Evolutionary conservation across 2,113 vertebrate genomes (phyloP).

Genomic region (Castor canadensis): DNA sequence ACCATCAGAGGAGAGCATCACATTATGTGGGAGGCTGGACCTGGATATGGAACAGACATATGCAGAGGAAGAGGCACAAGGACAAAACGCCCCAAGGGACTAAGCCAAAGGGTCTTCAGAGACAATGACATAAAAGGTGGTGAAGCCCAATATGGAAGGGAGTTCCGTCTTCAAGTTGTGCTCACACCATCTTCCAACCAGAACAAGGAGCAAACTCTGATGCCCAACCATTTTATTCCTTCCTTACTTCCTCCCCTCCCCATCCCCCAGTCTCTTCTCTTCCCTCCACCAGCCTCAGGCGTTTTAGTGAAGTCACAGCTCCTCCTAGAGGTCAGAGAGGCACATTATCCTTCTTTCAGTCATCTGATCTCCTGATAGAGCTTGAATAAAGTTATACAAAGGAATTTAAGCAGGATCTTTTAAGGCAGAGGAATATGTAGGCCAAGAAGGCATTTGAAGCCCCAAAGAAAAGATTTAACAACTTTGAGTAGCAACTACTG

Average conservation of each 20-base stretch:
- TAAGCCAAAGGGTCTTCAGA: no score
- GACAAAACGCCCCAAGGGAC: rapidly evolving
- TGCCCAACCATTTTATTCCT: background rate
- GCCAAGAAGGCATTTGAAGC: background rate
- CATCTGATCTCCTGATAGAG: rapidly evolving
- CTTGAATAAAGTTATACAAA: rapidly evolving
- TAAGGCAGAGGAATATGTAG: background rate
- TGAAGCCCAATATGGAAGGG: background rate
- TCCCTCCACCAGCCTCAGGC: background rate
- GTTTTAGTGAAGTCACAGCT: background rate
- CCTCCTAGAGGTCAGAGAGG: background rate
- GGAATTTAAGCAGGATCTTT: no score
- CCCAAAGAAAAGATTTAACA: background rate
- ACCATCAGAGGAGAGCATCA: background rate
- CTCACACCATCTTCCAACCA: background rate
- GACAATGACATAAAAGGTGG: rapidly evolving
- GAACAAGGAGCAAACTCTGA: background rate
- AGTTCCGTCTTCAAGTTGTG: background rate
- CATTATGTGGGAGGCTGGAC: background rate
- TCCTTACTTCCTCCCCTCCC: no score
- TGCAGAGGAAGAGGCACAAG: background rate
- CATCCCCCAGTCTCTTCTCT: background rate
- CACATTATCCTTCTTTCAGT: background rate
- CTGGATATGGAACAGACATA: background rate
- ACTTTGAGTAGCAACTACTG: background rate